phyloP scores from a whole-genome alignment of 2,888 invertebrate species.

The Nemotelus nigrinus region DNA sequence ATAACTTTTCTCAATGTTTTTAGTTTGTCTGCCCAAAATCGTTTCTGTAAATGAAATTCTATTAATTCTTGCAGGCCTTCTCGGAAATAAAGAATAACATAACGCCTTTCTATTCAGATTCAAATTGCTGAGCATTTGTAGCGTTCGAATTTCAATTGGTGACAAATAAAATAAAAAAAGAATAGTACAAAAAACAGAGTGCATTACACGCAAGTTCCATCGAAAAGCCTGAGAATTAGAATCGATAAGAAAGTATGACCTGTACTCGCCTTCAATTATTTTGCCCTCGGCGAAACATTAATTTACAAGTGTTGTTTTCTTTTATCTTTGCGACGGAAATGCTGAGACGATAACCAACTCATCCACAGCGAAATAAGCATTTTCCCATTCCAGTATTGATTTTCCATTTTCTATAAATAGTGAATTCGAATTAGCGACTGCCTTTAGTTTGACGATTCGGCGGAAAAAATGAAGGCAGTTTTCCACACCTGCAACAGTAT shows the following conservation, averaged over 20 bases:
- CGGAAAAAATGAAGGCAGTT: conserved; percentile 20
- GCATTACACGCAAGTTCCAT: too few relatives aligned
- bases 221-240: not conserved
- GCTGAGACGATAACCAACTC: not conserved
- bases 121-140: too few relatives aligned
- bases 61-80: too few relatives aligned
- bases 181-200: too few relatives aligned
- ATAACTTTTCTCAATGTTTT: too few relatives aligned
- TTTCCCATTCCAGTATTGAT: not conserved
- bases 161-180: too few relatives aligned
- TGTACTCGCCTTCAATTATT: not conserved
- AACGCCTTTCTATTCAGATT: too few relatives aligned
- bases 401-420: conserved; percentile 21
- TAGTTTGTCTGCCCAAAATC: too few relatives aligned
- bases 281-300: not conserved
- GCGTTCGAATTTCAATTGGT: too few relatives aligned
- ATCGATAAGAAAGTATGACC: conserved; percentile 7
- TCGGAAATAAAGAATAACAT: too few relatives aligned
- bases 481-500: not conserved
- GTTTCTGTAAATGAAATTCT: too few relatives aligned
- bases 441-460: conserved; percentile 1
- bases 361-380: not conserved
- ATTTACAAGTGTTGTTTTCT: conserved; percentile 38
- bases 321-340: conserved; percentile 34
- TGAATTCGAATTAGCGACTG: not conserved